Evolutionary conservation across 2,113 vertebrate species (phyloP), one percentile per base, ranked within the genome.

Genomic region (Mus spicilegus): DNA sequence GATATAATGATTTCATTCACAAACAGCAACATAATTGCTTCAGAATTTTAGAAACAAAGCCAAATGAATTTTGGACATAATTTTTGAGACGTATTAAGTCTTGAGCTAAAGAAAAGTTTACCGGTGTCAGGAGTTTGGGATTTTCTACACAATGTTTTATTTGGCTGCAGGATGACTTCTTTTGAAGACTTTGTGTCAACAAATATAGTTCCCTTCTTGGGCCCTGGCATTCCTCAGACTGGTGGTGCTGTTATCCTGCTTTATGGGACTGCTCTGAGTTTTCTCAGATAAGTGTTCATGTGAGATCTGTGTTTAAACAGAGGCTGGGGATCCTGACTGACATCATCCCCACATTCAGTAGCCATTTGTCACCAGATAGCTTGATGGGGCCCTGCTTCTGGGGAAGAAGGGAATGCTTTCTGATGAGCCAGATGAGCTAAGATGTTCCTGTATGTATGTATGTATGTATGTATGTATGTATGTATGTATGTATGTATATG

Each of bases 151-250:
- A 11, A 12, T 82, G 30, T 96, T 96, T 93, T 80, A 72, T 91
- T 97, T 96, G 95, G 75, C 93, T 51, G 58, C 69, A 70, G 26
- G 42, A 58, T 90, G 70, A 20, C 49, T 78, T 96, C 67, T 73
- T 88, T 75, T 80, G n/a, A 89, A 91, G 84, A 90, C 42, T 65
- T 94, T 22, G 20, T 90, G 85, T 95, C 89, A 92, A 88, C 91
- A 95, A 30, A 65, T 49, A 42, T 20, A 82, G 87, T 80, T 76
- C 39, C 16, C 61, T 90, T 0, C 24, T 82, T 84, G 70, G 61
- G 65, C 3, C 30, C 22, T 30, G 69, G 63, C 82, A 92, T 80
- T 92, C 80, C 89, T 96, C 49, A 51, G 85, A 16, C 33, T 72
- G 56, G 42, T 13, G 36, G 33, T 63, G 11, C 54, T 81, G 82